phyloP scores from a whole-genome alignment of 2,888 invertebrate genomes.

The Parnassius glacialis region DNA sequence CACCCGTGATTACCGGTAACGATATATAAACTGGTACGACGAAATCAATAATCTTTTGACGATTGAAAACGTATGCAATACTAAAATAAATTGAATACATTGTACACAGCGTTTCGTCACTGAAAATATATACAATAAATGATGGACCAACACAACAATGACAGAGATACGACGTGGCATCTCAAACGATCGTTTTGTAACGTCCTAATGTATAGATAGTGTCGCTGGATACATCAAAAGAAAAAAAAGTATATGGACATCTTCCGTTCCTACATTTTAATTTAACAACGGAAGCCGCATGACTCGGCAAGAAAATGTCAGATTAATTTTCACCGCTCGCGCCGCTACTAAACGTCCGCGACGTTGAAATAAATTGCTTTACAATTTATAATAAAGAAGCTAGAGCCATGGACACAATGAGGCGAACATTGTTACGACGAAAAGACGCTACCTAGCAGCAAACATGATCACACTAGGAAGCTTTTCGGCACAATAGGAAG shows the following conservation, averaged over 20 bases:
- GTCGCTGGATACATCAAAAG: conserved; percentile 40
- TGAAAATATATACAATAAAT: conserved; percentile 22
- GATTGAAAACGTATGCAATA: conserved; percentile 16
- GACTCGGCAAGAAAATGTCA: conserved; percentile 70
- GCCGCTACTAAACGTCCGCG: conserved; percentile 45
- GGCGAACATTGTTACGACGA: conserved; percentile 38
- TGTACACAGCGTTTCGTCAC: conserved; percentile 27
- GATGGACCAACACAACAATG: conserved; percentile 19
- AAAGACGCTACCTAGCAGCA: conserved; percentile 51
- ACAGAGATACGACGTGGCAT: conserved; percentile 20
- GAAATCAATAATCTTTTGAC: conserved; percentile 22
- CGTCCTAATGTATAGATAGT: conserved; percentile 31
- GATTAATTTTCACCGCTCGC: conserved; percentile 64
- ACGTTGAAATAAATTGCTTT: conserved; percentile 60
- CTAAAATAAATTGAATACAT: conserved; percentile 25
- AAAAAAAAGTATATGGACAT: conserved; percentile 59
- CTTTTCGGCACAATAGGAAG: conserved; percentile 51
- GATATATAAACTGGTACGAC: conserved; percentile 17
- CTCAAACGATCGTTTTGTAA: conserved; percentile 25
- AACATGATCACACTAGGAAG: conserved; percentile 69
- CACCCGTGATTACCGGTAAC: conserved; percentile 16
- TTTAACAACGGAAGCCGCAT: conserved; percentile 75
- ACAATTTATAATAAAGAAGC: conserved; percentile 51
- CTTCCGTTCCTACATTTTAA: conserved; percentile 65
- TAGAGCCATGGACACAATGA: conserved; percentile 55